Evolutionary conservation across 2,113 vertebrate species (phyloP).

Genomic region (Hirundichthys speculiger): DNA sequence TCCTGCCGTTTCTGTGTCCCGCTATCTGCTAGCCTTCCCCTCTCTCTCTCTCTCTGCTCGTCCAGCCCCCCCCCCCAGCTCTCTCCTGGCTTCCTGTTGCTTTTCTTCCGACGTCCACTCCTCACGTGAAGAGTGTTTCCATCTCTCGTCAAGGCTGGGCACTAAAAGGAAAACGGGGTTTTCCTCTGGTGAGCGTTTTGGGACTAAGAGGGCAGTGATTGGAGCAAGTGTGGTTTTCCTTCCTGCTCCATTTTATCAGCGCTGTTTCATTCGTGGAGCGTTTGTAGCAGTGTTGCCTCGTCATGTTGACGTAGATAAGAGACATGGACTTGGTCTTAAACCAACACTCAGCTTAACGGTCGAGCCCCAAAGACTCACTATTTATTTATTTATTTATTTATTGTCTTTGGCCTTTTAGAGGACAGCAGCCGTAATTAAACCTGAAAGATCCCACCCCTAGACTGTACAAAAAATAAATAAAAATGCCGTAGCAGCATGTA

Average conservation of each 20-base stretch:
- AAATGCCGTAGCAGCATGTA: no score
- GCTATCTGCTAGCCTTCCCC: conserved; percentile 36
- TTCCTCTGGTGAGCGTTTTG: conserved; percentile 32
- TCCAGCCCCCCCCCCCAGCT: neutral
- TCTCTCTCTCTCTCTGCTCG: conserved; percentile 3
- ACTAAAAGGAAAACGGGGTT: conserved; percentile 7
- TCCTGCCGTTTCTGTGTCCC: conserved; percentile 43
- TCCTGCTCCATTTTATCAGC: conserved; percentile 35
- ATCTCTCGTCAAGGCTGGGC: conserved; percentile 23
- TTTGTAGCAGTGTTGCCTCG: conserved; percentile 18
- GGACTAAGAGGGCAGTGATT: conserved; percentile 18
- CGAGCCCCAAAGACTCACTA: accelerated
- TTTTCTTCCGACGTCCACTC: conserved; percentile 1
- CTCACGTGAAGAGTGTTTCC: conserved; percentile 5
- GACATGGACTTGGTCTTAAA: neutral
- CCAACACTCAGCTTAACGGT: neutral
- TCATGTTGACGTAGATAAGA: conserved; percentile 16
- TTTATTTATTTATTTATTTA: no score
- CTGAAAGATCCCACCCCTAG: no score
- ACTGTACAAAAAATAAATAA: no score
- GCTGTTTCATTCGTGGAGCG: conserved; percentile 8
- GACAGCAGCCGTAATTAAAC: no score
- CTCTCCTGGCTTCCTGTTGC: neutral
- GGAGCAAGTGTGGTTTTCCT: conserved; percentile 45
- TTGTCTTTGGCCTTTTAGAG: no score